These are phyloP conservation scores for Leptinotarsa juncta DNA, from an alignment of 2,888 invertebrate species.

Conservation along the genomic window DNA sequence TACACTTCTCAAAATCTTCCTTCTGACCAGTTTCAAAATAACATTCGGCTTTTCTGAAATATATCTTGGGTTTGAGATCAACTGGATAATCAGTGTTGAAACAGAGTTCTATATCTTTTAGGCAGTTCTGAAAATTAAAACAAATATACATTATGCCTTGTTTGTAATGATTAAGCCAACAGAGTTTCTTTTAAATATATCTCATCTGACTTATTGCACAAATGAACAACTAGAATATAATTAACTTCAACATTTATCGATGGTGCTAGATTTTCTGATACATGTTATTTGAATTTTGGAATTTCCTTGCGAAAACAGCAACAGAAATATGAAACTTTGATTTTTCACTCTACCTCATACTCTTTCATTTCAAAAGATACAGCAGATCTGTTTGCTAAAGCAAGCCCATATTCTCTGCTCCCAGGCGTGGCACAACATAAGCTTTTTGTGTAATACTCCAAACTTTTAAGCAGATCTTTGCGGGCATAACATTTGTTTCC, in stretches of 20 bases:
- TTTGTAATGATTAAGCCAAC: too few species aligned
- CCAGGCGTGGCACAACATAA: conserved; percentile 70
- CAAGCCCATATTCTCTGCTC: conserved; percentile 71
- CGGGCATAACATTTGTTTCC: conserved; percentile 73
- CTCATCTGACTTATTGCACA: too few species aligned
- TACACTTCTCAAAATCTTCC: conserved; percentile 53
- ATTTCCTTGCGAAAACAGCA: too few species aligned
- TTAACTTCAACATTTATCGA: too few species aligned
- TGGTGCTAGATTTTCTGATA: too few species aligned
- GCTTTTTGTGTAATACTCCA: conserved; percentile 73
- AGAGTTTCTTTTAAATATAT: too few species aligned
- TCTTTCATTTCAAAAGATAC: conserved; percentile 71
- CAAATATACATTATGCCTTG: not conserved
- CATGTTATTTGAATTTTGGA: too few species aligned
- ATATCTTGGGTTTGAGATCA: conserved; percentile 74
- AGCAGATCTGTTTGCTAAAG: conserved; percentile 78
- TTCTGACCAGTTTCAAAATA: conserved; percentile 67
- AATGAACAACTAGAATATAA: too few species aligned
- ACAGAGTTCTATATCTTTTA: conserved; percentile 74
- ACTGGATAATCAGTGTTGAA: conserved; percentile 73
- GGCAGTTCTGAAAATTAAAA: conserved; percentile 68
- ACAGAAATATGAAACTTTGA: not conserved
- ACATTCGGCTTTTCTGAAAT: conserved; percentile 75
- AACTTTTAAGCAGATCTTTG: conserved; percentile 68
- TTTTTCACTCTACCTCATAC: conserved; percentile 68